phyloP scores from a whole-genome alignment of 2,797 vertebrate genomes.

The Thalassophryne amazonica region DNA sequence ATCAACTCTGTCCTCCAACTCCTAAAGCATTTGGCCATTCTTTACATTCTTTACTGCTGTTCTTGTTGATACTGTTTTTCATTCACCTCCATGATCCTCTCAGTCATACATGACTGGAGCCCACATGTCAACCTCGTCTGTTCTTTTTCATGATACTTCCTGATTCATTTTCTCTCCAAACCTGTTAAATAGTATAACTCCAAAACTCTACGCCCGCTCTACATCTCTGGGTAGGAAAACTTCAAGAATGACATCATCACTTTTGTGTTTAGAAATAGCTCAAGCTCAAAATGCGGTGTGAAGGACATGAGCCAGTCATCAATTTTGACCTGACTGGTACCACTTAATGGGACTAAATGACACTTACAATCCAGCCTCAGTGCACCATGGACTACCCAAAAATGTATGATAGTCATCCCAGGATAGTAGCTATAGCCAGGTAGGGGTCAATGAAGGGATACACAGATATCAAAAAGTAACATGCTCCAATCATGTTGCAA shows the following conservation, averaged over 20 bases:
- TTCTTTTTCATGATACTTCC: conserved; percentile 12
- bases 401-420: too few species aligned
- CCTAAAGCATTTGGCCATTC: neutral
- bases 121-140: conserved; percentile 13
- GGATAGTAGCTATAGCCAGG: too few species aligned
- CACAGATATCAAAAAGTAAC: too few species aligned
- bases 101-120: conserved; percentile 28
- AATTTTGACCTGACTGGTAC: too few species aligned
- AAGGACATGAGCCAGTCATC: too few species aligned
- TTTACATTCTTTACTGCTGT: neutral
- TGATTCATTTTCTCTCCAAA: neutral
- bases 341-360: too few species aligned
- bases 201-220: neutral
- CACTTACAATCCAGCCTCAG: too few species aligned
- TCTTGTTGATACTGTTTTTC: neutral
- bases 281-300: neutral
- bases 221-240: neutral
- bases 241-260: neutral
- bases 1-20: neutral
- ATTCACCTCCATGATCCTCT: conserved; percentile 30
- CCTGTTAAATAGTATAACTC: neutral
- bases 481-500: too few species aligned
- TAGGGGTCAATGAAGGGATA: too few species aligned
- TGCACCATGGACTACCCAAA: too few species aligned
- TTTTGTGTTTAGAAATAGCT: neutral